Evolutionary conservation across 2,797 vertebrate genomes (phyloP).

Genomic region (Hafferia zeledoni): DNA sequence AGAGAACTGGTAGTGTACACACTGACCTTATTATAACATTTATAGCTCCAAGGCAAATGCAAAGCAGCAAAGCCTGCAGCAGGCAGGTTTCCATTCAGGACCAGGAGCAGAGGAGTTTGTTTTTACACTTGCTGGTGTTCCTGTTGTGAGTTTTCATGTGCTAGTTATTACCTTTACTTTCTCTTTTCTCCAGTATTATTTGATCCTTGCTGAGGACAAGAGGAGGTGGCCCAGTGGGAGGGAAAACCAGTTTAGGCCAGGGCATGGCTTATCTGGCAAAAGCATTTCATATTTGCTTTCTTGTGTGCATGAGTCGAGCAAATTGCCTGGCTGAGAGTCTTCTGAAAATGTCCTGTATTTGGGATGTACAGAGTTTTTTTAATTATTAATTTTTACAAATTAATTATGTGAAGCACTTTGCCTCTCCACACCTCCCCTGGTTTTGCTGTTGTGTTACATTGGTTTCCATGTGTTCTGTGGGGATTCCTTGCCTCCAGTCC

Average conservation of each 20-base stretch:
- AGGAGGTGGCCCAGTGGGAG: slow-evolving; percentile 52
- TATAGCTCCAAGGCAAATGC: not conserved
- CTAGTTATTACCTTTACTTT: slow-evolving; percentile 76
- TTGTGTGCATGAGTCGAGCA: slow-evolving; percentile 37
- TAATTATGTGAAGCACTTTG: slow-evolving; percentile 42
- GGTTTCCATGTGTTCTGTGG: not conserved
- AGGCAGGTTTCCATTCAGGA: not conserved
- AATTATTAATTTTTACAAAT: slow-evolving; percentile 11
- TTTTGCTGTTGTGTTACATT: not conserved
- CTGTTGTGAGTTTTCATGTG: slow-evolving; percentile 60
- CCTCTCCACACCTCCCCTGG: not conserved
- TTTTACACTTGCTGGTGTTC: not conserved
- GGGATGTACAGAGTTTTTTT: not conserved
- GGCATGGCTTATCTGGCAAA: slow-evolving; percentile 68
- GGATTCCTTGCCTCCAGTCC: not conserved
- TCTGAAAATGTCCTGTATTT: slow-evolving; percentile 60
- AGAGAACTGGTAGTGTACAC: not conserved
- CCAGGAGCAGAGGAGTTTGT: not conserved
- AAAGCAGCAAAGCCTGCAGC: not conserved
- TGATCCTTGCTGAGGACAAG: slow-evolving; percentile 57
- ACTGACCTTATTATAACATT: slow-evolving; percentile 5
- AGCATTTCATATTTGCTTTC: slow-evolving; percentile 59
- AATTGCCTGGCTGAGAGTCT: slow-evolving; percentile 71
- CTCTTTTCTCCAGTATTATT: slow-evolving; percentile 73
- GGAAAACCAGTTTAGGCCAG: not conserved